phyloP scores from a whole-genome alignment of 53 echinoderm and acorn worm genomes.

The Apostichopus leukothele region DNA sequence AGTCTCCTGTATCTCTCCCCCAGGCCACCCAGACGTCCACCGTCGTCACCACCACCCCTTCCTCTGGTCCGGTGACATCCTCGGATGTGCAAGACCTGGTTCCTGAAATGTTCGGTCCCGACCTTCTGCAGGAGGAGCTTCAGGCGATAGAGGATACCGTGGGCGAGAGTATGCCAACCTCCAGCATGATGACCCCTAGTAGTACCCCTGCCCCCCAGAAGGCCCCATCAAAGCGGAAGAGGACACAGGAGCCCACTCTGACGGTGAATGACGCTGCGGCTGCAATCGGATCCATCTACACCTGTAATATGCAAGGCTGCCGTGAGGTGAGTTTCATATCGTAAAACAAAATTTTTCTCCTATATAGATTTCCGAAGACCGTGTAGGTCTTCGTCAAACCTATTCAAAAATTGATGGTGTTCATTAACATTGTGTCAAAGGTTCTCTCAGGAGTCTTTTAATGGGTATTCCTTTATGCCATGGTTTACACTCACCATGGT shows the following conservation, averaged over 20 bases:
- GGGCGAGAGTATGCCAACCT: slow-evolving; percentile 40
- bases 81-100: slow-evolving; percentile 33
- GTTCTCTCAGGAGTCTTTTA: too few species aligned
- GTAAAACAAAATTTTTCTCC: too few species aligned
- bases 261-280: slow-evolving; percentile 85
- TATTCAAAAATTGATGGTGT: too few species aligned
- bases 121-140: slow-evolving; percentile 31
- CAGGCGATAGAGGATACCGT: slow-evolving; percentile 21
- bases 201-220: slow-evolving; percentile 12
- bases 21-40: not conserved
- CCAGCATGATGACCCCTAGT: slow-evolving; percentile 40
- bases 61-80: slow-evolving; percentile 9
- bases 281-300: slow-evolving; percentile 86
- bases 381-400: too few species aligned
- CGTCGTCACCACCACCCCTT: not conserved
- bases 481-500: too few species aligned
- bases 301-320: slow-evolving; percentile 77
- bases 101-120: slow-evolving; percentile 30
- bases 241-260: slow-evolving; percentile 54
- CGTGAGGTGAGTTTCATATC: slow-evolving; percentile 53
- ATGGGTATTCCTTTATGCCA: too few species aligned
- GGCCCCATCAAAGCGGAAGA: slow-evolving; percentile 11
- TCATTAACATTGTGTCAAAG: too few species aligned
- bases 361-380: too few species aligned
- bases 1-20: slow-evolving; percentile 23